Conservation (phyloP, 1,140 invertebrate genomes). For the Frieseomelitta varia region DNA sequence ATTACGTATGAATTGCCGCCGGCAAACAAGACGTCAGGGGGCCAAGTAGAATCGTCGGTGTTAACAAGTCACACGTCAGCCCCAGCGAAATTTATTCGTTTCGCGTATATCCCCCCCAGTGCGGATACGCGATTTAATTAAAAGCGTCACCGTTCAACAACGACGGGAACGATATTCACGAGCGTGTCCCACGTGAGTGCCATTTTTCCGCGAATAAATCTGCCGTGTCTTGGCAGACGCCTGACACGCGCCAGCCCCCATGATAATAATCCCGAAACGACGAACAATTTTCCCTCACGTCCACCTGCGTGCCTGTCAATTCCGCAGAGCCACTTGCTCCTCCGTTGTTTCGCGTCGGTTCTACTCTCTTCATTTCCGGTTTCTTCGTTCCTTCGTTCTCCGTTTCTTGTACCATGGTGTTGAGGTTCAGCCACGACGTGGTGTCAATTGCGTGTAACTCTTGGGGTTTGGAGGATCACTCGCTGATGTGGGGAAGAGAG, state of each 20-base stretch:
- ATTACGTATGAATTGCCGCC: constrained; percentile 41
- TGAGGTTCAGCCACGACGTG: too few relatives aligned
- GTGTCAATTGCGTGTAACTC: too few relatives aligned
- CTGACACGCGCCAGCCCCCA: not conserved
- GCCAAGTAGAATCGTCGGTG: constrained; percentile 43
- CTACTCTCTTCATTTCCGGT: not conserved
- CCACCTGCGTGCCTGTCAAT: constrained; percentile 13
- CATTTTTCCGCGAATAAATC: constrained; percentile 59
- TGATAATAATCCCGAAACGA: constrained; percentile 47
- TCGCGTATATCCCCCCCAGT: not conserved
- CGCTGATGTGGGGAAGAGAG: too few relatives aligned
- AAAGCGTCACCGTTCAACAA: constrained; percentile 50
- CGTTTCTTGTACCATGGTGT: not conserved
- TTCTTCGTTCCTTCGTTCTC: not conserved
- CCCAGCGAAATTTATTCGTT: constrained; percentile 60
- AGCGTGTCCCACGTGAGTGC: not conserved
- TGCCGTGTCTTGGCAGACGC: not conserved
- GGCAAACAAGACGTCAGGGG: constrained; percentile 45
- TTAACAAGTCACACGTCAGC: constrained; percentile 62
- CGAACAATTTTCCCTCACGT: constrained; percentile 46
- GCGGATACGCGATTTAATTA: constrained; percentile 65
- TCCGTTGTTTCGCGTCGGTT: too few relatives aligned
- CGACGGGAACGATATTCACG: constrained; percentile 61
- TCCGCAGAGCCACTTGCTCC: not conserved
- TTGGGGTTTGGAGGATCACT: too few relatives aligned